Evolutionary conservation across 2,797 vertebrate species (phyloP), one percentile per base, ranked within the genome.

Genomic region (Hoplostethus mediterraneus): DNA sequence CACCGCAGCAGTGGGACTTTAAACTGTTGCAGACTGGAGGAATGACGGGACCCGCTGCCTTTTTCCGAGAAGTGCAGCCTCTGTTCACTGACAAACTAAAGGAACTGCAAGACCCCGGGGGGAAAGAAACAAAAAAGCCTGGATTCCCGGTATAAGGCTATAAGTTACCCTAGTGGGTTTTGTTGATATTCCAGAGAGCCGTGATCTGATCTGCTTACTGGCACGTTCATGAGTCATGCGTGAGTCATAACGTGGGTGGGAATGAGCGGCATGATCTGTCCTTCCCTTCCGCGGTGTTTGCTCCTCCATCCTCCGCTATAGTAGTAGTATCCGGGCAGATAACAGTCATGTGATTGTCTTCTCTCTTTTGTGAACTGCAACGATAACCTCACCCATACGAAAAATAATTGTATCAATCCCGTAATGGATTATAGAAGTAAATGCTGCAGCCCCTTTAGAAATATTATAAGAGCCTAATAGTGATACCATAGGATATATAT

Each of bases 191-290:
- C 84, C 84, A 75, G 53, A 54, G 90, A 31, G 67, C 58, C 51
- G 16, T 28, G 78, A 54, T 21, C 25, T 45, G 53, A 75, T 83
- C 51, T 48, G 40, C 45, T 93, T 92, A 90, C 91, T 86, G 92
- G 91, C 90, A 93, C 89, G 91, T 92, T 90, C 53, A 85, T 93
- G 92, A 93, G 70, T 93, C 92, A 91, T 63, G 3, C 31, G 74
- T 93, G 92, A 93, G 68, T 93, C 92, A 93, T 58, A 57, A 21
- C 87, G 92, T 93, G 88, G 91, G 92, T 63, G 90, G 82, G 86
- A 85, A 79, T 17, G 80, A 44, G 53, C 71, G 73, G 55, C 76
- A 71, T 45, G 84, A 79, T 83, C 81, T 67, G 82, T 83, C 21
- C 21, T 21, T 21, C 21, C 81, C 82, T 81, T 79, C 77, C 4